phyloP scores from a whole-genome alignment of 23 tunicate genomes.

The Clavelina lepadiformis region DNA sequence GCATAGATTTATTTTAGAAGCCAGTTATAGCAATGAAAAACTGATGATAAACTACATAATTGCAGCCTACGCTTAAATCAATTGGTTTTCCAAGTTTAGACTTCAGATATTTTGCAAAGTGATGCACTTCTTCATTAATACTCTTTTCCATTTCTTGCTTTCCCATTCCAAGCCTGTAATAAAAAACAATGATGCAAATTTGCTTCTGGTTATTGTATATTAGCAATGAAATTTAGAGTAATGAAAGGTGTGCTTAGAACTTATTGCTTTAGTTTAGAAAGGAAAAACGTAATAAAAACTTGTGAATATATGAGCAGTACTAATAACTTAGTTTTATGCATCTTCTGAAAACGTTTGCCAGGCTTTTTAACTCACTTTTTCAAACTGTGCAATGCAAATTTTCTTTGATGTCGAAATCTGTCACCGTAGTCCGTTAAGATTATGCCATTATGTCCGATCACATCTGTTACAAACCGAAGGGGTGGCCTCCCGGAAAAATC shows the following conservation, averaged over 20 bases:
- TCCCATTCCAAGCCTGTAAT: conserved; percentile 1
- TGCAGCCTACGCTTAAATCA: not conserved
- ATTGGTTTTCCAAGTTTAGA: not conserved
- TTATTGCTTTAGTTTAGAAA: too few species aligned
- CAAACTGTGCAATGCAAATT: conserved; percentile 1
- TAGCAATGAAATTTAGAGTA: not conserved
- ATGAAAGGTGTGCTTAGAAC: too few species aligned
- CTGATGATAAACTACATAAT: too few species aligned
- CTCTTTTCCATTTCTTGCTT: not conserved
- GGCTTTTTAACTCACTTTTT: not conserved
- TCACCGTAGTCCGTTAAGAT: not conserved
- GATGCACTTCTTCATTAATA: conserved; percentile 5
- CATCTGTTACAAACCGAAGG: not conserved
- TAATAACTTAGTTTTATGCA: too few species aligned
- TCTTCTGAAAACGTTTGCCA: too few species aligned
- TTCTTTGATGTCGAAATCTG: conserved; percentile 1
- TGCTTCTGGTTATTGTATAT: not conserved
- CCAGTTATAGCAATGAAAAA: too few species aligned
- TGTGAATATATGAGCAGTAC: too few species aligned
- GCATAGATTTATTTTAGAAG: too few species aligned
- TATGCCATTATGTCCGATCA: not conserved
- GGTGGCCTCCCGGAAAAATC: conserved; percentile 1
- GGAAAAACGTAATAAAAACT: too few species aligned
- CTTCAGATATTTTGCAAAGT: not conserved
- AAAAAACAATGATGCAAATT: not conserved